Conservation (phyloP, 2,797 vertebrate species). For the Sciurus carolinensis region DNA sequence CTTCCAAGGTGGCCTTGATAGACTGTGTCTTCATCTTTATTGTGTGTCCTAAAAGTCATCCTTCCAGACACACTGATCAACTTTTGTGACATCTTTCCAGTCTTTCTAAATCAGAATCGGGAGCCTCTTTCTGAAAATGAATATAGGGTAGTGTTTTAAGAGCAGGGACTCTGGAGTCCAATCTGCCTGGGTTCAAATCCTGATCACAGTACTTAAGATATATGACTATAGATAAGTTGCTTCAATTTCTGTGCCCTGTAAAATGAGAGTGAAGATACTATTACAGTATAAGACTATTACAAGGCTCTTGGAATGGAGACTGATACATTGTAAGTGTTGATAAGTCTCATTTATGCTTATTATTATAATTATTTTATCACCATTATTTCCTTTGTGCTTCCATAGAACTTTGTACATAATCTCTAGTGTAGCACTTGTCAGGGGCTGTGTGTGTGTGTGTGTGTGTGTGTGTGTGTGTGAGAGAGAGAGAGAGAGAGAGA, state of each 20-base stretch:
- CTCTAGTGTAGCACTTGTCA: background rate
- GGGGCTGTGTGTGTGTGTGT: too few relatives aligned
- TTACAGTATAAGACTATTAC: background rate
- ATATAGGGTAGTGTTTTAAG: background rate
- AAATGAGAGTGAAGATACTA: background rate
- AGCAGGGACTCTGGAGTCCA: background rate
- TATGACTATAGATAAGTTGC: background rate
- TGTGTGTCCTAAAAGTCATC: background rate
- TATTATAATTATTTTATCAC: slow-evolving; percentile 19
- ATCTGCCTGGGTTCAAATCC: background rate
- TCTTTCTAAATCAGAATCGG: slow-evolving; percentile 28
- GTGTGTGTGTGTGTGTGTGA: too few relatives aligned
- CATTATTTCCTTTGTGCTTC: slow-evolving; percentile 43
- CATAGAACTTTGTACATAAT: background rate
- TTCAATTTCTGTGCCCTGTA: background rate
- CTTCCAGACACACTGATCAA: background rate
- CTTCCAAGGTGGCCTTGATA: background rate
- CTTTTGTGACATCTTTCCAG: background rate
- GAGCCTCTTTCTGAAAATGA: slow-evolving; percentile 1
- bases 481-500: too few relatives aligned
- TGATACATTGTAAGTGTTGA: background rate
- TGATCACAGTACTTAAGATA: background rate
- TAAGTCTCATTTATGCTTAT: slow-evolving; percentile 17
- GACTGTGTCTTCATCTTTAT: background rate
- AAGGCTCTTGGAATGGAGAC: slow-evolving; percentile 1